Base-by-base conservation (phyloP, 1,140 invertebrate species). In the Chelonus insularis region DNA sequence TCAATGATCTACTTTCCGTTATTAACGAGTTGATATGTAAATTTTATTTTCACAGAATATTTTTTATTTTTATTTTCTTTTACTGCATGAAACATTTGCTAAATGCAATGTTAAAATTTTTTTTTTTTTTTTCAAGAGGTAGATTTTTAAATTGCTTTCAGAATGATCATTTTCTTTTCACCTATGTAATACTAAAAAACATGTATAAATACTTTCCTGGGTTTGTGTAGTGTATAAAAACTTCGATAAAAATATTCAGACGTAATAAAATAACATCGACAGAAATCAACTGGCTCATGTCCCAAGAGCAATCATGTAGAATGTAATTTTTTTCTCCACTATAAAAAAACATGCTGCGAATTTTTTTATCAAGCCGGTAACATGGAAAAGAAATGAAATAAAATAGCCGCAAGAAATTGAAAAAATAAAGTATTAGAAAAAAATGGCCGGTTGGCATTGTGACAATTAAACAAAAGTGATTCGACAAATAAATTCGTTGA, bases 281-380 rank as follows among this genome's bases (percentile, higher is more conserved):
- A 23, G n/a, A 39, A 57, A 23, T 43, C 55, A 57, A 39, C 41
- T 57, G 55, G 55, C 25, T 32, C 12, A 14, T 18, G 12, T 57
- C 55, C 55, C 55, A 41, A 43, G 55, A 25, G 55, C 45, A 57
- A 57, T 57, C 55, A 57, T 45, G 39, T 25, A 25, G 37, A 57
- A 45, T 39, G 23, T 43, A n/a, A 57, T 37, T 39, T 45, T 56
- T 29, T 57, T 45, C 32, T 14, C 12, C 39, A 43, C 14, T 39
- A 23, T 43, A 23, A 23, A 12, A 21, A 37, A 21, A 56, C 41
- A 56, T 12, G 25, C 52, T 5, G 20, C 39, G 36, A 21, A 7
- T 39, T 21, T 18, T 45, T 11, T 36, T 37, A 14, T 18, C 20
- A 54, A 54, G 14, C n/a, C 14, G 9, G 32, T 11, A 39, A 4